Evolutionary conservation across 2,888 invertebrate species (phyloP), one percentile per base, ranked within the genome.

Genomic region (Pterostichus niger): DNA sequence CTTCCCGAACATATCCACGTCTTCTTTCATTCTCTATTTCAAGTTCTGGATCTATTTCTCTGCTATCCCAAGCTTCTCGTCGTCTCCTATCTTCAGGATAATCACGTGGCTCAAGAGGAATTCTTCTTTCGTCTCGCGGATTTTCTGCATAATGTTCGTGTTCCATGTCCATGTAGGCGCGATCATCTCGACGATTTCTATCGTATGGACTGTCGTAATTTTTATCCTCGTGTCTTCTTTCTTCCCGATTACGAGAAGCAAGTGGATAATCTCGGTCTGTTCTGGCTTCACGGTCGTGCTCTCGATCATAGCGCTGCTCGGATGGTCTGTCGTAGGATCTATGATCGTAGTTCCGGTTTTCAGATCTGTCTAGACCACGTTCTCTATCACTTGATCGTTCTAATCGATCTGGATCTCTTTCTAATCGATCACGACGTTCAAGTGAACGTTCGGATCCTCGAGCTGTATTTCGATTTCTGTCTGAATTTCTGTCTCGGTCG

Each of bases 121-220:
- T 82, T 52, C 88, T 86, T 49, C 83, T 35, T 35, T 89, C 89
- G 35, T 90, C 89, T 56, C 88, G 85, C 0, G 88, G 86, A 71
- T 85, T 87, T 15, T 88, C 88, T 84, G 87, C 87, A 80, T 88
- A 89, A 85, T 88, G 89, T 40, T 89, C 88, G 33, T 75, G 82
- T 4, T 88, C 89, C 13, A 89, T 86, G 15, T 90, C 89, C 73
- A 89, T 59, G 84, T 89, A 90, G 6, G 89, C 86, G n/a, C 91
- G 87, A 13, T 91, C 91, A 1, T 91, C 91, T 7, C 90, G 88
- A 17, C 89, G 88, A 33, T 88, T 87, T 84, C 91, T 88, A 33
- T 90, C 90, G 82, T 90, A 91, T 0, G 91, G 91, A 85, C 90
- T 91, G 61, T 89, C 89, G 85, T 90, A 87, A 40, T 86, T 85